Evolutionary conservation across 2,888 invertebrate species (phyloP).

Genomic region (Gandaritis pyraliata): DNA sequence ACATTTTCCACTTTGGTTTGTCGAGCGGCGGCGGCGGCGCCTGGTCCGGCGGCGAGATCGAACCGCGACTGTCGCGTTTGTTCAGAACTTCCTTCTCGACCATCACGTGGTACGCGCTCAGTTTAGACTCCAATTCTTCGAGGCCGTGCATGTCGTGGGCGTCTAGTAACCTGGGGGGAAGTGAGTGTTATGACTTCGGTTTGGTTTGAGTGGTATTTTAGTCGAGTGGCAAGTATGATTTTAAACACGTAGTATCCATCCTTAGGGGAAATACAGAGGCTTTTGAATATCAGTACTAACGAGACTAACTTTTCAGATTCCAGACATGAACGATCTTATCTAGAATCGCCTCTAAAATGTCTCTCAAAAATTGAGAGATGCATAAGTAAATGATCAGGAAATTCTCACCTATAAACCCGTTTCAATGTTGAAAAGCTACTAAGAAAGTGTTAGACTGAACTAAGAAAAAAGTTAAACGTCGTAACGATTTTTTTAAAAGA

Average conservation of each 20-base stretch:
- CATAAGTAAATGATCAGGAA: too few relatives aligned
- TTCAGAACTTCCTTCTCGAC: slow-evolving; percentile 86
- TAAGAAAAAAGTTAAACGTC: too few relatives aligned
- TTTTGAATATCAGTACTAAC: not conserved
- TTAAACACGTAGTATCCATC: too few relatives aligned
- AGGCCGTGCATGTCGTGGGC: slow-evolving; percentile 86
- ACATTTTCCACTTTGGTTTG: slow-evolving; percentile 89
- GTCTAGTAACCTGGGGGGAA: slow-evolving; percentile 81
- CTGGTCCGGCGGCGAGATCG: slow-evolving; percentile 75
- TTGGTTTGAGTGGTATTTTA: not conserved
- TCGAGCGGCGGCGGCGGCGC: slow-evolving; percentile 80
- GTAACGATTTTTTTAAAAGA: too few relatives aligned
- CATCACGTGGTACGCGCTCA: slow-evolving; percentile 91
- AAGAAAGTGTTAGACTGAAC: too few relatives aligned
- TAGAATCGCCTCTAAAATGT: too few relatives aligned
- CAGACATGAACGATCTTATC: too few relatives aligned
- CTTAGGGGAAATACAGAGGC: not conserved
- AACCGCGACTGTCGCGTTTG: slow-evolving; percentile 77
- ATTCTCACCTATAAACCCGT: too few relatives aligned
- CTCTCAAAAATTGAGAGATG: too few relatives aligned
- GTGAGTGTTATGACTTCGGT: not conserved
- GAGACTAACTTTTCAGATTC: too few relatives aligned
- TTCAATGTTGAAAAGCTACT: too few relatives aligned
- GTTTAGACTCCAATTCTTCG: slow-evolving; percentile 90
- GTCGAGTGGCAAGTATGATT: not conserved